These are phyloP conservation scores for Homarus gammarus DNA, from an alignment of 2,888 invertebrate species.

Conservation along the genomic window DNA sequence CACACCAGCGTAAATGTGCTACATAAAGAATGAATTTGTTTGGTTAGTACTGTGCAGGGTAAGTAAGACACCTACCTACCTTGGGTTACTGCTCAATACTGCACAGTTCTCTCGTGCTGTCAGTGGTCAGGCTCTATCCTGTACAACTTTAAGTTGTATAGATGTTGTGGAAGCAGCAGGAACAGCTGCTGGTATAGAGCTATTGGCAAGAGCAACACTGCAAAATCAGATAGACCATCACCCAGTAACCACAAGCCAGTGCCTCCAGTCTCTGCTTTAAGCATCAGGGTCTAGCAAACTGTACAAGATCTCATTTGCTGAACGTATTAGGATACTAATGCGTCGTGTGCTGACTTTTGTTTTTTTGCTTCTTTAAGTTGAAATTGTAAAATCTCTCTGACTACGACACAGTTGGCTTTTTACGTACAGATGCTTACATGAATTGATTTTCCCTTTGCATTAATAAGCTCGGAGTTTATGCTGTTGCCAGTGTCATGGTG, in stretches of 20 bases:
- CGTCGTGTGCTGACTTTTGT: conserved; percentile 29
- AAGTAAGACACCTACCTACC: too few species aligned
- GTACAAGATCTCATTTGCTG: conserved; percentile 52
- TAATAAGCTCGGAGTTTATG: conserved; percentile 23
- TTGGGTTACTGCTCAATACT: not conserved
- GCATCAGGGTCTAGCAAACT: conserved; percentile 48
- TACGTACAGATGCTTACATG: conserved; percentile 27
- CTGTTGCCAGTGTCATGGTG: conserved; percentile 12
- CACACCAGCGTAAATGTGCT: not conserved
- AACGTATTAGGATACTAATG: conserved; percentile 37
- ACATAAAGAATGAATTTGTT: conserved; percentile 1
- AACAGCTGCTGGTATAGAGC: not conserved
- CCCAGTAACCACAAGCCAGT: conserved; percentile 30
- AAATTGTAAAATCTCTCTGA: conserved; percentile 27
- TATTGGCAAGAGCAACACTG: not conserved
- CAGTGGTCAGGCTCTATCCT: too few species aligned
- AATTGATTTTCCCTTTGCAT: conserved; percentile 24
- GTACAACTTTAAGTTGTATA: not conserved
- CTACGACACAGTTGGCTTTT: conserved; percentile 37
- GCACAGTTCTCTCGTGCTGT: conserved; percentile 1
- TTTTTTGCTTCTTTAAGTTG: conserved; percentile 12
- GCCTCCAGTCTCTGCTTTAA: conserved; percentile 38
- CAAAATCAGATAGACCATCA: conserved; percentile 11
- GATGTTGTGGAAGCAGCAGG: not conserved
- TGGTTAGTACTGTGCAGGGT: not conserved